Evolutionary conservation across 2,113 vertebrate genomes (phyloP).

Genomic region (Pardalotus punctatus): DNA sequence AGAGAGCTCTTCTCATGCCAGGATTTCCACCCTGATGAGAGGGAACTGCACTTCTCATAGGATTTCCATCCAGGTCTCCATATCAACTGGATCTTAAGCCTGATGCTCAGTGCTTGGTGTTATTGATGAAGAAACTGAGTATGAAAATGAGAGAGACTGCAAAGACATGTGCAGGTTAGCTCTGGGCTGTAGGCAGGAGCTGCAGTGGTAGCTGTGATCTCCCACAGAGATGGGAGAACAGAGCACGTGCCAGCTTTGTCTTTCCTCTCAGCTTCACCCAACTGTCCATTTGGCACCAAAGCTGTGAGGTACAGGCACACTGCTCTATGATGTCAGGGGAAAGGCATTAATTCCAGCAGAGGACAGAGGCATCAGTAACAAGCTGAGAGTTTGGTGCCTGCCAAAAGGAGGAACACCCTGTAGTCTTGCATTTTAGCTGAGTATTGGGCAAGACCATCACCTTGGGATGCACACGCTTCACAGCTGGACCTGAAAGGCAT

Average conservation of each 20-base stretch:
- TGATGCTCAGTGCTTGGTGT: neutral
- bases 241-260: neutral
- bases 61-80: neutral
- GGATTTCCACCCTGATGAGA: neutral
- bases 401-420: neutral
- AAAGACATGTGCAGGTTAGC: neutral
- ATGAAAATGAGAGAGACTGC: neutral
- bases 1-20: neutral
- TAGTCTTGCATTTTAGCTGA: neutral
- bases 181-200: neutral
- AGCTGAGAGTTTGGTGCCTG: neutral
- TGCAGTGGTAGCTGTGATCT: neutral
- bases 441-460: neutral
- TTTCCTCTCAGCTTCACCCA: neutral
- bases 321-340: neutral
- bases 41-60: neutral
- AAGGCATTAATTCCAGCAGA: neutral
- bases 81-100: neutral
- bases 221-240: neutral
- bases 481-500: neutral
- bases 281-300: neutral
- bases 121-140: neutral
- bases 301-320: neutral
- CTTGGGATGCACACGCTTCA: neutral
- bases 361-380: neutral